Evolutionary conservation across 2,888 invertebrate species (phyloP), one percentile per base, ranked within the genome.

Genomic region (Pinctada fucata): DNA sequence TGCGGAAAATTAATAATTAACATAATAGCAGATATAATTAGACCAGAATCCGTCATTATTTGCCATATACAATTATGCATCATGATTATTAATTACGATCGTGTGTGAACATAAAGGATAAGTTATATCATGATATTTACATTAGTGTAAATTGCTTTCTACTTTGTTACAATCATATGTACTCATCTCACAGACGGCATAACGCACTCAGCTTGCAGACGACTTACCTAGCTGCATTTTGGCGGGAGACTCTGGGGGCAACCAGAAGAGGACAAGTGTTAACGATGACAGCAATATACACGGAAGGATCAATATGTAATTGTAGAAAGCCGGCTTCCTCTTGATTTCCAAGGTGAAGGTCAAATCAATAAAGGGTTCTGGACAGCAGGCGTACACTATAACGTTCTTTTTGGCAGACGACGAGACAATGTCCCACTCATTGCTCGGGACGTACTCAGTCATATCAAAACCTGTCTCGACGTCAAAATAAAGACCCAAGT

Each of bases 221-320:
- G 13, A 83, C 90, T 85, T 84, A 92, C 93, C 92, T 65, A 93
- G 85, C 79, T 92, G 90, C 91, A 93, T 92, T 87, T 93, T 93
- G 63, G 93, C 92, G 4, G 93, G 92, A 6, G 92, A 91, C 78
- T 93, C 93, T n/a, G 93, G 93, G 13, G 93, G 93, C 64, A 93
- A 87, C 93, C 93, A 93, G 84, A 93, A 93, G 3, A 92, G 86
- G 3, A 92, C 92, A 77, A 93, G 87, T 3, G 92, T 93, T 48
- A 93, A 86, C 2, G 91, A 89, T 8, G 92, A 92, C 68, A 93
- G 87, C 16, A 93, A 85, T n/a, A 93, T 91, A 80, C 93, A 93
- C 3, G 93, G 93, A 66, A 93, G 87, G 76, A 93, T 91, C 67
- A 93, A 88, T 72, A 92, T 91, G 84, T 92, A 93, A 79, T 90